These are phyloP conservation scores for Halichoeres trimaculatus DNA, from an alignment of 2,113 vertebrate genomes.

Conservation along the genomic window DNA sequence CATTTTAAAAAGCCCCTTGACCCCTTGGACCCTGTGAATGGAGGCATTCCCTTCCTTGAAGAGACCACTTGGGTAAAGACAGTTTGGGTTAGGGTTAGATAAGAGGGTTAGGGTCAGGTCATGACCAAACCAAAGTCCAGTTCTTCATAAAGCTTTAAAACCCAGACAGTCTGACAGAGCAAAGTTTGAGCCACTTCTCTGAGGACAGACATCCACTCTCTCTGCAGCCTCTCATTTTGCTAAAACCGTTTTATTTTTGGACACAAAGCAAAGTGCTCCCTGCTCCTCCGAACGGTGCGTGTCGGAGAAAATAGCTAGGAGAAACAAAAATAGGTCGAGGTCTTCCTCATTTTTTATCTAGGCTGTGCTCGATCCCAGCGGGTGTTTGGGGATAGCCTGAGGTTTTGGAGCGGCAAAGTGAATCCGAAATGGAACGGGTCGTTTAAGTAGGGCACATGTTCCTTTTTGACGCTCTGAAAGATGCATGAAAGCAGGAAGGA, in stretches of 20 bases:
- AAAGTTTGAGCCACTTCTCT: no score
- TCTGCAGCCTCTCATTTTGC: not conserved
- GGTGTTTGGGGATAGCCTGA: constrained; percentile 63
- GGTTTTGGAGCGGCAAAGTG: constrained; percentile 51
- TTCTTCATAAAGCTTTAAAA: no score
- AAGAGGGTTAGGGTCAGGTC: no score
- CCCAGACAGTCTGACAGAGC: no score
- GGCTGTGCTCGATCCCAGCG: constrained; percentile 42
- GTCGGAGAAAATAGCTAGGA: constrained; percentile 40
- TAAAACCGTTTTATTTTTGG: not conserved
- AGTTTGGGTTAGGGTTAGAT: no score
- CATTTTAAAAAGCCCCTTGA: no score
- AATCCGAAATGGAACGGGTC: constrained; percentile 51
- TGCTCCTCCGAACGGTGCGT: constrained; percentile 3
- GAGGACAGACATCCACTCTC: not conserved
- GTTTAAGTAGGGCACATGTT: constrained; percentile 52
- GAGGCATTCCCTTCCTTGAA: no score
- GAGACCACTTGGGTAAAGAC: no score
- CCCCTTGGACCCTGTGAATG: no score
- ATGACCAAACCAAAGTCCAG: no score
- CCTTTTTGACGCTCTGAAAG: constrained; percentile 10
- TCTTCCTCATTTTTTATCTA: constrained; percentile 48
- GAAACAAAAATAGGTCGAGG: constrained; percentile 52
- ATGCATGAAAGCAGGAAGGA: not conserved
- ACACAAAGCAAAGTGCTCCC: not conserved